These are phyloP conservation scores for Micrasema minimum DNA, from an alignment of 1,140 invertebrate species.

Conservation along the genomic window DNA sequence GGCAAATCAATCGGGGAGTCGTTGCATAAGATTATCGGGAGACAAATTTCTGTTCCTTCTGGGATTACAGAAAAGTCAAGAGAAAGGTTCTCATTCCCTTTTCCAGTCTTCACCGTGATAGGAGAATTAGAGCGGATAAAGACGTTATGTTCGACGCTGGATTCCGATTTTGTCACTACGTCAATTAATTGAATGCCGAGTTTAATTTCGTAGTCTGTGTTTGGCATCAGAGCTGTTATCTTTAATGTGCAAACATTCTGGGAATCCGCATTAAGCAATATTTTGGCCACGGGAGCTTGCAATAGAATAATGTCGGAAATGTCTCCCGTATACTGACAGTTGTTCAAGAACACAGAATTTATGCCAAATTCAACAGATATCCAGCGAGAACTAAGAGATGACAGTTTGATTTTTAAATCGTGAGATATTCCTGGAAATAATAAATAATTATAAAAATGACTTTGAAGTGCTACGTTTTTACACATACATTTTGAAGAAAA, in stretches of 20 bases:
- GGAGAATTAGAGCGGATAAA: conserved; percentile 31
- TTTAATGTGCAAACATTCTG: conserved; percentile 40
- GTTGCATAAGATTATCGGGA: conserved; percentile 44
- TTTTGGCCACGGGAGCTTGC: conserved; percentile 37
- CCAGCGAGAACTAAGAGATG: conserved; percentile 45
- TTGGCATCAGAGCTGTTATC: conserved; percentile 13
- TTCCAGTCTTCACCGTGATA: conserved; percentile 23
- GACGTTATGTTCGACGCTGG: conserved; percentile 31
- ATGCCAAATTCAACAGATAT: conserved; percentile 40
- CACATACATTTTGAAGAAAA: not conserved
- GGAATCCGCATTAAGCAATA: conserved; percentile 44
- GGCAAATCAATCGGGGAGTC: conserved; percentile 42
- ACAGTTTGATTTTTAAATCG: conserved; percentile 44
- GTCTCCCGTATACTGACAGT: conserved; percentile 20
- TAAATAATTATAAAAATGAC: not conserved
- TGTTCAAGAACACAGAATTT: conserved; percentile 41
- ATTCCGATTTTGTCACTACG: conserved; percentile 46
- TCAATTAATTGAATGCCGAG: conserved; percentile 38
- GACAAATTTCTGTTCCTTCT: conserved; percentile 33
- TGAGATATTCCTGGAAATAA: conserved; percentile 32
- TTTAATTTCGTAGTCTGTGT: conserved; percentile 37
- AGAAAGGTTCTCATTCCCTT: conserved; percentile 2
- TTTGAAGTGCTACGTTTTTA: not conserved
- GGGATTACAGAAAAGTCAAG: conserved; percentile 44
- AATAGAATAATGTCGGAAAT: conserved; percentile 39